These are phyloP conservation scores for Cranoglanis bouderius DNA, from an alignment of 2,113 vertebrate species.

Conservation along the genomic window DNA sequence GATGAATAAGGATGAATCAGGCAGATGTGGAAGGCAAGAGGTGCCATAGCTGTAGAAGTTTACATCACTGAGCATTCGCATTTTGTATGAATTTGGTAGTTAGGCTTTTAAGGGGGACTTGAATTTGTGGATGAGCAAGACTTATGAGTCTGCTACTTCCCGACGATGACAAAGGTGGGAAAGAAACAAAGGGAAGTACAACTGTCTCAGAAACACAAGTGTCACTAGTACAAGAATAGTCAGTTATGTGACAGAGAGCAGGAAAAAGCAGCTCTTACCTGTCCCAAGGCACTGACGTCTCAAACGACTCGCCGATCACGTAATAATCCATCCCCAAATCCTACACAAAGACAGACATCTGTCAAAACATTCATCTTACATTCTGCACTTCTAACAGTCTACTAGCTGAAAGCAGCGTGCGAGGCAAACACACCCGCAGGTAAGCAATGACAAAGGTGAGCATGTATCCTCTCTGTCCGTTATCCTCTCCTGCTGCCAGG, in stretches of 20 bases:
- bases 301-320: slow-evolving; percentile 95
- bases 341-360: slow-evolving; percentile 64
- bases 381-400: background rate
- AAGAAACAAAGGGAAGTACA: background rate
- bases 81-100: background rate
- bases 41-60: background rate
- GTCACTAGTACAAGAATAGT: background rate
- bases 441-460: slow-evolving; percentile 98
- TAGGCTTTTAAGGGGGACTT: background rate
- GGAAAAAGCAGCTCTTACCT: slow-evolving; percentile 78
- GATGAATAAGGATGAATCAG: background rate
- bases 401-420: background rate
- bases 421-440: slow-evolving; percentile 85
- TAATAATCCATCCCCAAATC: slow-evolving; percentile 96
- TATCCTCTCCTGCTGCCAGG: slow-evolving; percentile 98
- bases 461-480: slow-evolving; percentile 98
- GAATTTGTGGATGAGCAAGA: background rate
- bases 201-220: background rate
- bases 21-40: background rate
- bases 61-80: background rate
- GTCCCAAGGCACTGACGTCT: slow-evolving; percentile 99
- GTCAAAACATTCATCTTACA: background rate
- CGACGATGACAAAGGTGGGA: background rate
- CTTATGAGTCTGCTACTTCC: background rate
- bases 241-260: background rate